Percentiles rank a stretch among this genome's conserved stretches.
phyloP scores from a whole-genome alignment of 64 coral and sea anemone species.

The Porites lutea region DNA sequence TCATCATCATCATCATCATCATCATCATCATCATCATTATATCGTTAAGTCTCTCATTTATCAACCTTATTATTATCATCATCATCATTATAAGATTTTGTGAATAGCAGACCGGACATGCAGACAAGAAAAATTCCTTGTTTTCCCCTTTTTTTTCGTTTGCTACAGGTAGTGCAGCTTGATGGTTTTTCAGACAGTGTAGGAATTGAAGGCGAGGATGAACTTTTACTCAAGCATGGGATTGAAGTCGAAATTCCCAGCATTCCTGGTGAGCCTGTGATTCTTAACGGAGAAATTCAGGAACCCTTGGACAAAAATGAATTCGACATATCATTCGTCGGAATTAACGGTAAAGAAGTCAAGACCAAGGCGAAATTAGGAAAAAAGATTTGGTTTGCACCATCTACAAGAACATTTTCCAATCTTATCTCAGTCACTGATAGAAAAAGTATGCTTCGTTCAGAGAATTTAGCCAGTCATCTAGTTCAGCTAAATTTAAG shows the following conservation, averaged over 20 bases:
- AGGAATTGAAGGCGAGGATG: background rate
- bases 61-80: too few species aligned
- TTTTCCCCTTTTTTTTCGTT: background rate
- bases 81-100: too few species aligned
- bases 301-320: constrained; percentile 10
- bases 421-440: too few species aligned
- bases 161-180: constrained; percentile 15
- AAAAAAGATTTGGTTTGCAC: constrained; percentile 31
- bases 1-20: too few species aligned
- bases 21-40: too few species aligned
- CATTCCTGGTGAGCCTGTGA: constrained; percentile 6
- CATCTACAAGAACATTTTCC: background rate
- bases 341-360: too few species aligned
- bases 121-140: too few species aligned
- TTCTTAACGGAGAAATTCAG: background rate
- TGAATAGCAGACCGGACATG: too few species aligned
- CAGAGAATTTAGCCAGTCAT: too few species aligned
- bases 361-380: constrained; percentile 5
- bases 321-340: constrained; percentile 31
- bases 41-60: too few species aligned
- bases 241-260: background rate
- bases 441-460: too few species aligned
- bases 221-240: constrained; percentile 18
- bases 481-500: too few species aligned
- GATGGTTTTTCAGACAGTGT: background rate